phyloP scores from a whole-genome alignment of 2,797 vertebrate genomes.

The Microctenopoma steveboyesi region DNA sequence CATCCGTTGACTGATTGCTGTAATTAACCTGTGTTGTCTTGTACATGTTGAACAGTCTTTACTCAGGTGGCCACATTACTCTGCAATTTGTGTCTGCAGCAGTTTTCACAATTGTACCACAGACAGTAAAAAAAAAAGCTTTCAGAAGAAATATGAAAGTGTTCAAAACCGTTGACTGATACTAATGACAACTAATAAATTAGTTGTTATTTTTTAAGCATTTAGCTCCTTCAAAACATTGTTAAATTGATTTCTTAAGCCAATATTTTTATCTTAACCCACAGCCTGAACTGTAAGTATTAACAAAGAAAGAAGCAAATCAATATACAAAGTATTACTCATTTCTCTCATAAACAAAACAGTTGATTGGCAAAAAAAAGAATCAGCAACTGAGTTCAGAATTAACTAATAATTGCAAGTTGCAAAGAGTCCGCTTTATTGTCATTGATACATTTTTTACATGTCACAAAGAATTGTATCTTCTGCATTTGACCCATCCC shows the following conservation, averaged over 20 bases:
- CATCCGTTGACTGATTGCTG: conserved; percentile 16
- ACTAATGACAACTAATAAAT: background rate
- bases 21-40: background rate
- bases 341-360: too few species aligned
- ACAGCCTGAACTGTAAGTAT: too few species aligned
- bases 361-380: too few species aligned
- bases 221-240: too few species aligned
- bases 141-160: background rate
- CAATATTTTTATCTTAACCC: background rate
- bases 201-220: background rate
- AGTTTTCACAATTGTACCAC: background rate
- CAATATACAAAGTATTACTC: background rate
- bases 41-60: background rate
- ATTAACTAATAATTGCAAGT: too few species aligned
- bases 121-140: background rate
- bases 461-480: too few species aligned
- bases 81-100: conserved; percentile 19
- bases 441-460: too few species aligned
- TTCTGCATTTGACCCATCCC: too few species aligned
- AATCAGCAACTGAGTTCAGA: too few species aligned
- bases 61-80: conserved; percentile 5
- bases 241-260: background rate
- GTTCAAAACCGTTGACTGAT: background rate
- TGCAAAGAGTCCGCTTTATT: too few species aligned
- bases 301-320: background rate